Evolutionary conservation across 2,113 vertebrate species (phyloP).

Genomic region (Leptobrachium leishanense): DNA sequence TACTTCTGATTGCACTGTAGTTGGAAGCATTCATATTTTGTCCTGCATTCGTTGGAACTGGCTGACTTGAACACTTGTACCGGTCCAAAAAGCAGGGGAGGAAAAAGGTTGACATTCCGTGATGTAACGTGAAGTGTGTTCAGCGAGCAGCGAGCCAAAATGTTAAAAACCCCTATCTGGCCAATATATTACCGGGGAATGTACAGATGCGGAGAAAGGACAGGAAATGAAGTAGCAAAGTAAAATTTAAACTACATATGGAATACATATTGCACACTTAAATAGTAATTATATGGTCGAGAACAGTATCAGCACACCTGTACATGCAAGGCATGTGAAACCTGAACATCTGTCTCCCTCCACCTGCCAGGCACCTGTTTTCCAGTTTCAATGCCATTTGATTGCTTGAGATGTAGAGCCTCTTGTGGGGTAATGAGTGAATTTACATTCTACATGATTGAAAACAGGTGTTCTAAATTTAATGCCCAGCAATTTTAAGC

Average conservation of each 20-base stretch:
- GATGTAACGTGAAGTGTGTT: background rate
- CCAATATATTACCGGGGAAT: constrained; percentile 15
- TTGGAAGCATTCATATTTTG: too few species aligned
- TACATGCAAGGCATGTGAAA: constrained; percentile 85
- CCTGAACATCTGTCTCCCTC: constrained; percentile 90
- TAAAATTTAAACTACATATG: constrained; percentile 94
- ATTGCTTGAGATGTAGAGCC: constrained; percentile 95
- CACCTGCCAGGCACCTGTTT: constrained; percentile 99
- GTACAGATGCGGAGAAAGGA: constrained; percentile 51
- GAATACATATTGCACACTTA: constrained; percentile 95
- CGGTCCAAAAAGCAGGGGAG: background rate
- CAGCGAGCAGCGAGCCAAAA: background rate
- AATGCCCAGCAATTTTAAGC: constrained; percentile 84
- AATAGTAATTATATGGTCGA: constrained; percentile 91
- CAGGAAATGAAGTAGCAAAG: constrained; percentile 74
- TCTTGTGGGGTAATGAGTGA: constrained; percentile 97
- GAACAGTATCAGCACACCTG: constrained; percentile 95
- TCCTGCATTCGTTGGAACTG: too few species aligned
- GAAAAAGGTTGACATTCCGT: background rate
- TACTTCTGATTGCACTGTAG: too few species aligned
- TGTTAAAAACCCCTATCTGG: constrained; percentile 1
- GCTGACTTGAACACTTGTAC: too few species aligned
- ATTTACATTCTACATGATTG: constrained; percentile 94
- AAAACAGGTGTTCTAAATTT: constrained; percentile 93
- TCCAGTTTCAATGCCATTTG: constrained; percentile 94